Base-by-base conservation (phyloP, 2,113 vertebrate species). In the Bos javanicus region DNA sequence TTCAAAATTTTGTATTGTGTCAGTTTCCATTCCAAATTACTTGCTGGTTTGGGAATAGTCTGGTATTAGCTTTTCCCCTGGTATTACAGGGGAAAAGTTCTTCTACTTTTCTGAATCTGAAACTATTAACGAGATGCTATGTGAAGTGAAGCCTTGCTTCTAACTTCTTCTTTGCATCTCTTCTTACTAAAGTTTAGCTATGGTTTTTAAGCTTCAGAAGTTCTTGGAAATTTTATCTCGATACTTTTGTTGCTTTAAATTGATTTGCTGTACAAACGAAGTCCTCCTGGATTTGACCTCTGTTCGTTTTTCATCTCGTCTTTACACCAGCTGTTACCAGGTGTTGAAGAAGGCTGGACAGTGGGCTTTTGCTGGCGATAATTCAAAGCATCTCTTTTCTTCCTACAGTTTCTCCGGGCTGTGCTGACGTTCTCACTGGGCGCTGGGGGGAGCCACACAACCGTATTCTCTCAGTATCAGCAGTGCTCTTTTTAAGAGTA, bases 401-500 rank as follows among this genome's bases (percentile, higher is more conserved):
- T 5, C 23, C 0, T 5, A 23, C 2, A 36, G 33, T 26, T 26
- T 9, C 43, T 36, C 50, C 5, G 28, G 87, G 59, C 28, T 46
- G 62, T 91, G 91, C 83, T 76, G 57, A 76, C 12, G 0, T 92
- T 87, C 83, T 36, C 9, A 1, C 6, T 46, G 87, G 71, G 93
- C 97, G 81, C 98, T 84, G 59, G 67, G 97, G 94, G 98, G 98
- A 90, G 97, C 91, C 83, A 93, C 91, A 39, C 64, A 46, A 85
- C 92, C 50, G 6, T 13, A 7, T 76, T 97, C 91, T 82, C 62
- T 23, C 48, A 56, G 39, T 10, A 43, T 71, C 56, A 46, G 15
- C 26, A 1, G 5, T 0, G 3, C 67, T 4, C 81, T 12, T 14
- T 89, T 25, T 17, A 74, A 83, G 33, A 84, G 81, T 17, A 87